Conservation (phyloP, 2,888 invertebrate genomes). For the Clostera curtula region DNA sequence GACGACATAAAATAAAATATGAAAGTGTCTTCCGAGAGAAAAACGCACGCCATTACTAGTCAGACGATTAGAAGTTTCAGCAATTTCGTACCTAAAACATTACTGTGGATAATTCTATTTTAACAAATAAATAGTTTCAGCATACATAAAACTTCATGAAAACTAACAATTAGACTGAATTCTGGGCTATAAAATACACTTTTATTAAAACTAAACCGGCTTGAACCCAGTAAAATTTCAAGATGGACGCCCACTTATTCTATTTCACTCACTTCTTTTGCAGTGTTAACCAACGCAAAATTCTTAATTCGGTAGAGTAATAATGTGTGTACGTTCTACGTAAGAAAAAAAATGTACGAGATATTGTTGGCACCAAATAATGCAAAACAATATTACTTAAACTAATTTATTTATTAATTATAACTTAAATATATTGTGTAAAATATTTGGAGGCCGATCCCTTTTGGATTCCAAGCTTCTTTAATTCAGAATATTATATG, state of each 20-base stretch:
- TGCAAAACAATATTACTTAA: too few species aligned
- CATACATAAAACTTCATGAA: slow-evolving; percentile 65
- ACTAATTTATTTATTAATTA: too few species aligned
- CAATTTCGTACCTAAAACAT: slow-evolving; percentile 82
- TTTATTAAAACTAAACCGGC: slow-evolving; percentile 80
- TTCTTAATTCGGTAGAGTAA: too few species aligned
- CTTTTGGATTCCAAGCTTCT: too few species aligned
- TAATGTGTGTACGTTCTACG: too few species aligned
- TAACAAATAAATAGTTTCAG: slow-evolving; percentile 59
- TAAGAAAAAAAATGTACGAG: too few species aligned
- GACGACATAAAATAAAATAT: slow-evolving; percentile 59
- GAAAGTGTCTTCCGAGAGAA: slow-evolving; percentile 76
- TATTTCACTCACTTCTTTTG: slow-evolving; percentile 30
- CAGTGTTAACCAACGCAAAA: slow-evolving; percentile 15
- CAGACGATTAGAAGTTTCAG: slow-evolving; percentile 68
- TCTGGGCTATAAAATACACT: slow-evolving; percentile 68
- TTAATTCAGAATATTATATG: too few species aligned
- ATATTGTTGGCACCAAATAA: too few species aligned
- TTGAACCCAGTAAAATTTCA: slow-evolving; percentile 83
- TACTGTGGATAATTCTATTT: slow-evolving; percentile 78
- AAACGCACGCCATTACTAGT: slow-evolving; percentile 81
- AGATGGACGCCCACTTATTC: slow-evolving; percentile 86
- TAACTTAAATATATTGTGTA: too few species aligned
- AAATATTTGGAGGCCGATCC: too few species aligned
- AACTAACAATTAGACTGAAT: slow-evolving; percentile 61